A percentile compares a stretch with the other conserved stretches of the same genome.
Evolutionary conservation across 1,140 invertebrate genomes (phyloP).

Genomic region (Aphelenchoides besseyi): DNA sequence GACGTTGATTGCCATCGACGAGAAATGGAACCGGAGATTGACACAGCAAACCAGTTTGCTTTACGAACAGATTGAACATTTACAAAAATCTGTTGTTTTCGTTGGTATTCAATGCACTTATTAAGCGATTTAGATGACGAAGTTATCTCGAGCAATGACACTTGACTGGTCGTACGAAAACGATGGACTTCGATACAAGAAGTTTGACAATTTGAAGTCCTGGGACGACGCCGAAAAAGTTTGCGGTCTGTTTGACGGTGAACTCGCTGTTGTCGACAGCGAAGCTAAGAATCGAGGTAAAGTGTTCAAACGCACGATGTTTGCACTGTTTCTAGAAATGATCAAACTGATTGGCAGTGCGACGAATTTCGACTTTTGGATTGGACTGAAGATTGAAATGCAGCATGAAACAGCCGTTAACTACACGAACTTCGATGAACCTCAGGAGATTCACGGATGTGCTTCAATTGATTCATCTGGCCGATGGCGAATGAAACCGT

Average conservation of each 20-base stretch:
- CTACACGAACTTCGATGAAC: background rate
- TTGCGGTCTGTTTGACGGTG: background rate
- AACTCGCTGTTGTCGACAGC: background rate
- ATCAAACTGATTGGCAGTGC: background rate
- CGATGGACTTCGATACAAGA: background rate
- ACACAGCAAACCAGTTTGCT: too few species aligned
- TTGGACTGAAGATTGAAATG: background rate
- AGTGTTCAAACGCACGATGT: background rate
- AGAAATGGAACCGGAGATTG: too few species aligned
- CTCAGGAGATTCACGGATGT: background rate
- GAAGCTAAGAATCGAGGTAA: background rate
- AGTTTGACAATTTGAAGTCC: background rate
- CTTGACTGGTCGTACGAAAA: background rate
- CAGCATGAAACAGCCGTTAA: background rate
- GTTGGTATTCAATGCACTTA: too few species aligned
- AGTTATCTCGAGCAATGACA: background rate
- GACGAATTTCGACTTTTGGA: too few species aligned
- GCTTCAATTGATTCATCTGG: background rate
- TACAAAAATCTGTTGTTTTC: too few species aligned
- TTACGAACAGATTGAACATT: too few species aligned
- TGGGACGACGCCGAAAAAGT: conserved; percentile 3
- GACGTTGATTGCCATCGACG: too few species aligned
- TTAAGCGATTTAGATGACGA: background rate
- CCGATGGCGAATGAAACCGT: background rate
- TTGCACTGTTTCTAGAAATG: background rate